Percentiles rank a stretch among this genome's conserved stretches.
phyloP scores from a whole-genome alignment of 2,888 invertebrate genomes.

The Ecliptopera silaceata region DNA sequence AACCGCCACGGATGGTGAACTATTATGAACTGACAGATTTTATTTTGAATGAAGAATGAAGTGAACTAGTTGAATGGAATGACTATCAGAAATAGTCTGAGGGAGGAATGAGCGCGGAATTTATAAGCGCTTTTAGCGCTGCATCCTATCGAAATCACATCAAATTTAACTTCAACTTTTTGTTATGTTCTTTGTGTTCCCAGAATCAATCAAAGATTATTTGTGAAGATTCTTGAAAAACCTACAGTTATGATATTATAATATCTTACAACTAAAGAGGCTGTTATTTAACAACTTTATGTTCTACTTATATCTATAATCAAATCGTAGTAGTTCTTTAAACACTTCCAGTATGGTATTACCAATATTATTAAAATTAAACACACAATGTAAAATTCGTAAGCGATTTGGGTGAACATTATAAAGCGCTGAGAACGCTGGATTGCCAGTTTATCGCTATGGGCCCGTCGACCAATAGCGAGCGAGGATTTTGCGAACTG shows the following conservation, averaged over 20 bases:
- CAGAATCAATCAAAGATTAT: no score
- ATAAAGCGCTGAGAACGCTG: slow-evolving; percentile 29
- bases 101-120: slow-evolving; percentile 55
- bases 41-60: slow-evolving; percentile 55
- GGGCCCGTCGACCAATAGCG: slow-evolving; percentile 35
- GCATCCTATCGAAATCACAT: slow-evolving; percentile 3
- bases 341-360: no score
- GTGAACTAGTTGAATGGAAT: slow-evolving; percentile 60
- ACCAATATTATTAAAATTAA: neutral
- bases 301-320: no score
- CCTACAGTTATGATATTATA: no score
- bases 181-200: no score
- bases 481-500: slow-evolving; percentile 7
- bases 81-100: slow-evolving; percentile 73
- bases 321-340: no score
- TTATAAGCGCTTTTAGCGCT: slow-evolving; percentile 51
- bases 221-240: no score
- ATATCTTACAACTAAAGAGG: no score
- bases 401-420: neutral
- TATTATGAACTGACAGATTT: slow-evolving; percentile 47
- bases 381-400: neutral
- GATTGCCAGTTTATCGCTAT: slow-evolving; percentile 16
- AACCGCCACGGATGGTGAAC: slow-evolving; percentile 11
- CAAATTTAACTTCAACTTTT: no score
- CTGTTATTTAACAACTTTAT: no score